These are phyloP conservation scores for Blastobasis lacticolella DNA, from an alignment of 2,888 invertebrate species.

Conservation along the genomic window DNA sequence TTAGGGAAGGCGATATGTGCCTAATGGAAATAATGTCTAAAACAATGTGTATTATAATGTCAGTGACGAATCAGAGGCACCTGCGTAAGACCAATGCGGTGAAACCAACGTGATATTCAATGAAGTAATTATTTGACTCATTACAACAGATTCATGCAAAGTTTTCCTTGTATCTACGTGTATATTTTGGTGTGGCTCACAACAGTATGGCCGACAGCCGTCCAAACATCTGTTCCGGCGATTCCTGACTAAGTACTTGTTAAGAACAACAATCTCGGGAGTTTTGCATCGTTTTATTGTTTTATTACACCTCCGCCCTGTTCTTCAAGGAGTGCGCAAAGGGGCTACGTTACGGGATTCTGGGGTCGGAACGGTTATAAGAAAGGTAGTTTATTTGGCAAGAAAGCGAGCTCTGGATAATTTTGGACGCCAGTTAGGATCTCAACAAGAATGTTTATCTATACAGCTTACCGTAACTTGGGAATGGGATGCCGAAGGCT, in stretches of 20 bases:
- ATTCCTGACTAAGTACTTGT: conserved; percentile 19
- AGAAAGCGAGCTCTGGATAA: conserved; percentile 40
- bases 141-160: too few relatives aligned
- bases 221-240: conserved; percentile 25
- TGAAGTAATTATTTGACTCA: too few relatives aligned
- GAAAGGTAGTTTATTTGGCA: conserved; percentile 52
- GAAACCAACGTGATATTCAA: too few relatives aligned
- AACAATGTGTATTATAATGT: too few relatives aligned
- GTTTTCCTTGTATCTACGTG: too few relatives aligned
- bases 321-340: conserved; percentile 33
- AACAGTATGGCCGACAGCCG: conserved; percentile 2
- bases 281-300: conserved; percentile 50
- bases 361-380: conserved; percentile 42
- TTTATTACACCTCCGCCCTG: conserved; percentile 34
- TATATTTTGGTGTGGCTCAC: too few relatives aligned
- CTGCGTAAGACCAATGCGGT: too few relatives aligned
- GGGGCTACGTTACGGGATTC: conserved; percentile 39
- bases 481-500: not conserved
- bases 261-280: conserved; percentile 38
- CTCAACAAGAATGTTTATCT: conserved; percentile 44
- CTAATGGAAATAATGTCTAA: too few relatives aligned
- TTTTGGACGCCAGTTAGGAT: conserved; percentile 42
- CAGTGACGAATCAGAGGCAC: too few relatives aligned
- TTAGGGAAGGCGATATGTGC: too few relatives aligned
- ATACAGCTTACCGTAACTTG: conserved; percentile 1